Conservation (phyloP, 2,113 vertebrate species). For the Megaptera novaeangliae region DNA sequence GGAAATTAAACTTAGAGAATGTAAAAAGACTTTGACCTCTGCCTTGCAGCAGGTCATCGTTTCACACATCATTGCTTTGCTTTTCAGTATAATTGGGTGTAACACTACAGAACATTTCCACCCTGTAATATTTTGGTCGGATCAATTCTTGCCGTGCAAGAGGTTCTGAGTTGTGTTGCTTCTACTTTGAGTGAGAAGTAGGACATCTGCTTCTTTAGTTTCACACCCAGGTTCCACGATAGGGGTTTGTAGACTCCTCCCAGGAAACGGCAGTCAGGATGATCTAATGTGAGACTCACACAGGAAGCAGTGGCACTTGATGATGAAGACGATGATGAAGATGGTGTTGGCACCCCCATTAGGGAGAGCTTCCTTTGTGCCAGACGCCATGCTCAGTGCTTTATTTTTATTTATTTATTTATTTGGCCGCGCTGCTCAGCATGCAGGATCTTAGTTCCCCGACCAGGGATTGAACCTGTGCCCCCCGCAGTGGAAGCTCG, state of each 20-base stretch:
- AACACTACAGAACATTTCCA: background rate
- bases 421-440: no score
- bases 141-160: background rate
- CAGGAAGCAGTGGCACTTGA: background rate
- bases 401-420: no score
- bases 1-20: background rate
- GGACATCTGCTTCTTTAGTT: background rate
- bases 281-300: background rate
- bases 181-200: conserved; percentile 1
- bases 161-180: background rate
- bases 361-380: background rate
- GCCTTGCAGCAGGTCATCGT: background rate
- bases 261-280: background rate
- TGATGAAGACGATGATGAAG: background rate
- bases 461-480: no score
- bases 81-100: background rate
- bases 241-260: background rate
- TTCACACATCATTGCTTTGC: background rate
- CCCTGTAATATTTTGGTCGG: background rate
- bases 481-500: no score
- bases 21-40: background rate
- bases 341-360: fast-evolving
- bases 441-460: no score
- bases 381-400: fast-evolving
- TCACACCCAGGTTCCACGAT: background rate